A percentile compares a stretch with the other conserved stretches of the same genome.
Conservation (phyloP, 1,140 invertebrate species). For the Augochlora pura region DNA sequence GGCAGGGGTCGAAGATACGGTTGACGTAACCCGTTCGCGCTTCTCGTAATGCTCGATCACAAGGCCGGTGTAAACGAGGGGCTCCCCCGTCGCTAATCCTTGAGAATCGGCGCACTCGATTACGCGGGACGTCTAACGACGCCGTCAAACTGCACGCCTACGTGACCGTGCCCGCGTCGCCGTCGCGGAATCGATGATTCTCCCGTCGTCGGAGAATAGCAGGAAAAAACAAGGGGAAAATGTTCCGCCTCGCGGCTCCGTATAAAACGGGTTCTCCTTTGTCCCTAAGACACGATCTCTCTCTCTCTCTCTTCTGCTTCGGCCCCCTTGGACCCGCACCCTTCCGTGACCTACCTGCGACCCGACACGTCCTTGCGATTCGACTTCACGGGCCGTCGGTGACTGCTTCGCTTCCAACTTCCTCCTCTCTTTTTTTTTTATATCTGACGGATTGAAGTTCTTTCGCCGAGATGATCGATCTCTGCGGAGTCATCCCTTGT, state of each 20-base stretch:
- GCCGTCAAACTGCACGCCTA: conserved; percentile 11
- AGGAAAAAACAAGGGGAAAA: background rate
- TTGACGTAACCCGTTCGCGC: conserved; percentile 37
- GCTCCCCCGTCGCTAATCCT: conserved; percentile 29
- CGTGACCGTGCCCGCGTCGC: conserved; percentile 22
- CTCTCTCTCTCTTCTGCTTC: no score
- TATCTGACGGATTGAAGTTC: background rate
- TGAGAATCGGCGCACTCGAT: conserved; percentile 54
- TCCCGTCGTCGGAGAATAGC: background rate
- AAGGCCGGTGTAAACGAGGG: background rate
- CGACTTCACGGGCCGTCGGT: background rate
- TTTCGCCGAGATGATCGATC: background rate
- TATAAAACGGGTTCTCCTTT: conserved; percentile 7
- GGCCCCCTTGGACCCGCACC: background rate
- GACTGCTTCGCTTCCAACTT: background rate
- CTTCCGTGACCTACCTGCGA: conserved; percentile 19
- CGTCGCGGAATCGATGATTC: background rate
- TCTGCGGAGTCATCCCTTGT: no score
- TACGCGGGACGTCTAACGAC: conserved; percentile 21
- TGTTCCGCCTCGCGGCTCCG: no score
- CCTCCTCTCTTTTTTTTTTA: background rate
- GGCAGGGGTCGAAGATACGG: conserved; percentile 21
- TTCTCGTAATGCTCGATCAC: background rate
- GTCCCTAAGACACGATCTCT: background rate
- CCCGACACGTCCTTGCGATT: background rate